Evolutionary conservation across 2,113 vertebrate genomes (phyloP), one percentile per base, ranked within the genome.

Genomic region (Edolisoma coerulescens): DNA sequence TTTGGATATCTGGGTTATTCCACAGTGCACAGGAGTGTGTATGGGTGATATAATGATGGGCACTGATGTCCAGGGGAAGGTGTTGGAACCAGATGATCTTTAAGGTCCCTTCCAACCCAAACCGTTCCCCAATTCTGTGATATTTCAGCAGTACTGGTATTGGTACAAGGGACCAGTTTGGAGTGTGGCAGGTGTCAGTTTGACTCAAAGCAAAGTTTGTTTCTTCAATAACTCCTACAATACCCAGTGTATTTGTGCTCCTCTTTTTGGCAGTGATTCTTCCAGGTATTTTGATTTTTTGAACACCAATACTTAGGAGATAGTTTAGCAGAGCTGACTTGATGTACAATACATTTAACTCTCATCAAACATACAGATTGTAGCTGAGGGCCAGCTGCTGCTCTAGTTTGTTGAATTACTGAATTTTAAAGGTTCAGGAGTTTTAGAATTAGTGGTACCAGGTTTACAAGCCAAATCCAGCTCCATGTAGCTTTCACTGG

Each of bases 11-110:
- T 80, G 63, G 52, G 10, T 35, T 35, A 1, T 15, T 45, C 1
- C 1, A 0, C 20, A 65, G 33, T 49, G 47, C 33, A 4, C 13
- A 9, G 8, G 15, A 16, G 22, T 16, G 8, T 28, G 18, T 39
- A 0, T 32, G 30, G 45, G 8, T 39, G 23, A 5, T 3, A 1
- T 0, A 9, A 3, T 4, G 11, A 2, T 35, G 64, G 68, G 19
- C 23, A 17, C 52, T n/a, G 63, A 3, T 78, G 22, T 3, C 19
- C 39, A 19, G 37, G 21, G n/a, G 5, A 27, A 53, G 11, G 20
- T 52, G 18, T 13, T n/a, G 39, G 61, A n/a, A 30, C 16, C 71
- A 37, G 6, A 22, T 30, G 42, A 39, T 59, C 28, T 59, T 45
- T 15, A 15, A 53, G 39, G 37, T 59, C 69, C 26, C 13, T 67